Evolutionary conservation across 2,888 invertebrate genomes (phyloP).

Genomic region (Eupsilia transversa): DNA sequence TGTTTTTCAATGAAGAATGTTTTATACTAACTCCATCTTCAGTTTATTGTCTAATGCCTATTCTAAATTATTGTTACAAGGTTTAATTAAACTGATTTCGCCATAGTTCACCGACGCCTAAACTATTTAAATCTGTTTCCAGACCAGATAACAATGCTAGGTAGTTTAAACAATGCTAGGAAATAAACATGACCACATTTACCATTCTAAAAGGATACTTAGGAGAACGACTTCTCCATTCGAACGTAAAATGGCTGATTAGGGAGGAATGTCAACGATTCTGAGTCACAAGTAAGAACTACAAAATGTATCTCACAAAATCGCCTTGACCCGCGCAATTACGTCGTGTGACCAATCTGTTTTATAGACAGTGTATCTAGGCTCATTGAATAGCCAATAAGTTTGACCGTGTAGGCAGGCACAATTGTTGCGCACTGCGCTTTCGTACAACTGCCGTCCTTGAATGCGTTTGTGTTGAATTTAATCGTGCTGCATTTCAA

Average conservation of each 20-base stretch:
- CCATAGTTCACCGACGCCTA: slow-evolving; percentile 16
- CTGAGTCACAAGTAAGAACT: slow-evolving; percentile 49
- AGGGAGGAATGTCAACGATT: slow-evolving; percentile 61
- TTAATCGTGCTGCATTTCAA: slow-evolving; percentile 74
- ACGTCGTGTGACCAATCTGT: slow-evolving; percentile 65
- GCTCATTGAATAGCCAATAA: slow-evolving; percentile 66
- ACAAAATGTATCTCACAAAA: slow-evolving; percentile 54
- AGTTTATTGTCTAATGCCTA: background rate
- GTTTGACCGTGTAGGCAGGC: slow-evolving; percentile 59
- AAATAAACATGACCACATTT: slow-evolving; percentile 53
- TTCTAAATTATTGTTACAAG: background rate
- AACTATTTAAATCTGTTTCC: slow-evolving; percentile 43
- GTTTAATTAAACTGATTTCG: background rate
- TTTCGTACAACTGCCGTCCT: slow-evolving; percentile 73
- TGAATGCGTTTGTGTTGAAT: slow-evolving; percentile 73
- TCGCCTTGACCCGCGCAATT: slow-evolving; percentile 67
- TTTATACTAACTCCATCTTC: background rate
- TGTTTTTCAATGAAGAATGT: background rate
- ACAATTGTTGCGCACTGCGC: slow-evolving; percentile 60
- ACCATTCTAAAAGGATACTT: slow-evolving; percentile 63
- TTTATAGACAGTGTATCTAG: slow-evolving; percentile 66
- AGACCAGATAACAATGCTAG: slow-evolving; percentile 58
- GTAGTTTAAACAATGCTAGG: slow-evolving; percentile 38
- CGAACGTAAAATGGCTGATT: slow-evolving; percentile 60
- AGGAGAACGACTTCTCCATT: slow-evolving; percentile 55